Percentiles rank a stretch among this genome's conserved stretches.
Evolutionary conservation across 2,113 vertebrate species (phyloP).

Genomic region (Calypte anna): DNA sequence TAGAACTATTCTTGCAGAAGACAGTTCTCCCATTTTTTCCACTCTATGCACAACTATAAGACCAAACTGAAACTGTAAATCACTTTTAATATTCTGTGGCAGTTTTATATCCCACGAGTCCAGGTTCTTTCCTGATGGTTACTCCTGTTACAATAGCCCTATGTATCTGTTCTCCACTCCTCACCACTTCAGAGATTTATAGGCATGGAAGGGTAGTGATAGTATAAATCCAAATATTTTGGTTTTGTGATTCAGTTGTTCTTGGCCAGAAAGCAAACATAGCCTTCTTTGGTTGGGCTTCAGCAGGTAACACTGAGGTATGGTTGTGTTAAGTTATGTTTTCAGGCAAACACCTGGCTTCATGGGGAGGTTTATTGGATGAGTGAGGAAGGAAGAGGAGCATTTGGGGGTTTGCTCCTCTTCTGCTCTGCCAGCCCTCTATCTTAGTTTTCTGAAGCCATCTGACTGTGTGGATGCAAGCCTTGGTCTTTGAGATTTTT

Average conservation of each 20-base stretch:
- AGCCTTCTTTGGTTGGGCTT: background rate
- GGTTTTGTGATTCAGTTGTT: background rate
- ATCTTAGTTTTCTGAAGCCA: background rate
- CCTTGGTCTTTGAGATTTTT: background rate
- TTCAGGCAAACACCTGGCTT: background rate
- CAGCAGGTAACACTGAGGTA: background rate
- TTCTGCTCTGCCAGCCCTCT: background rate
- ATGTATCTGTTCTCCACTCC: background rate
- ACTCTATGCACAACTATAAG: background rate
- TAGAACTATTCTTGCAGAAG: slow-evolving; percentile 23
- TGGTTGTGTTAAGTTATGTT: background rate
- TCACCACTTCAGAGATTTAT: background rate
- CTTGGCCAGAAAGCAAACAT: background rate
- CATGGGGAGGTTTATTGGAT: background rate
- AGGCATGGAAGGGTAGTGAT: background rate
- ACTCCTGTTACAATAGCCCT: background rate
- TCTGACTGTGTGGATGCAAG: background rate
- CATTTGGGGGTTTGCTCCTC: background rate
- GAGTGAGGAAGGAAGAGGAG: background rate
- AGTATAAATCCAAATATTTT: slow-evolving; percentile 7
- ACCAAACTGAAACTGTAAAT: slow-evolving; percentile 30
- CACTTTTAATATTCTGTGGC: slow-evolving; percentile 19
- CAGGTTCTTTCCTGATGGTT: background rate
- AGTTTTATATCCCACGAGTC: slow-evolving; percentile 27
- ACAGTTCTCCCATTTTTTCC: background rate